Evolutionary conservation across 2,888 invertebrate genomes (phyloP).

Genomic region (Eilema griseolum): DNA sequence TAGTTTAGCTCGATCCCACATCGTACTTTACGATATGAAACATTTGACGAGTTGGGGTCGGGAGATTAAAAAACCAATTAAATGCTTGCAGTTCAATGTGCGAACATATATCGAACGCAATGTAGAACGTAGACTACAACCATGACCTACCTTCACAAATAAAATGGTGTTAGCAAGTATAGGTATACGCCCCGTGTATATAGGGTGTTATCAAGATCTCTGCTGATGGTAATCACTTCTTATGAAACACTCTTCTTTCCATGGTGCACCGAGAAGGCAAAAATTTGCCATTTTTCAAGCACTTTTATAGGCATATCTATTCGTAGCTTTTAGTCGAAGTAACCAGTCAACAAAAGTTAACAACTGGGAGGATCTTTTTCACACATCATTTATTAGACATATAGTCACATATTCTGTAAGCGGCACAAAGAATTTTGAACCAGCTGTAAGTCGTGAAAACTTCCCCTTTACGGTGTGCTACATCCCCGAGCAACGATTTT

Average conservation of each 20-base stretch:
- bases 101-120: not conserved
- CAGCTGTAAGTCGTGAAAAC: conserved; percentile 14
- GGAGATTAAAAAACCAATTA: conserved; percentile 22
- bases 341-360: not conserved
- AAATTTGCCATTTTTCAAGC: not conserved
- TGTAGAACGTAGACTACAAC: not conserved
- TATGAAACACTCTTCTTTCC: too few relatives aligned
- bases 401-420: conserved; percentile 6
- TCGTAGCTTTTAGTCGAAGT: not conserved
- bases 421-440: conserved; percentile 7
- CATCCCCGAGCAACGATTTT: conserved; percentile 2
- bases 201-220: too few relatives aligned
- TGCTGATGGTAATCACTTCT: too few relatives aligned
- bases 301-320: not conserved
- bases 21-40: conserved; percentile 40
- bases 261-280: not conserved
- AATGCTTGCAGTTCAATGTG: not conserved
- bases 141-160: not conserved
- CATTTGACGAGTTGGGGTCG: conserved; percentile 14
- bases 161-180: too few relatives aligned
- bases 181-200: too few relatives aligned
- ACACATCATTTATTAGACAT: not conserved
- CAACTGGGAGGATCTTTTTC: not conserved
- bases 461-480: conserved; percentile 5
- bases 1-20: conserved; percentile 42